Conservation (phyloP, 35 echinoderm and acorn worm genomes). For the Apostichopus parvimensis region DNA sequence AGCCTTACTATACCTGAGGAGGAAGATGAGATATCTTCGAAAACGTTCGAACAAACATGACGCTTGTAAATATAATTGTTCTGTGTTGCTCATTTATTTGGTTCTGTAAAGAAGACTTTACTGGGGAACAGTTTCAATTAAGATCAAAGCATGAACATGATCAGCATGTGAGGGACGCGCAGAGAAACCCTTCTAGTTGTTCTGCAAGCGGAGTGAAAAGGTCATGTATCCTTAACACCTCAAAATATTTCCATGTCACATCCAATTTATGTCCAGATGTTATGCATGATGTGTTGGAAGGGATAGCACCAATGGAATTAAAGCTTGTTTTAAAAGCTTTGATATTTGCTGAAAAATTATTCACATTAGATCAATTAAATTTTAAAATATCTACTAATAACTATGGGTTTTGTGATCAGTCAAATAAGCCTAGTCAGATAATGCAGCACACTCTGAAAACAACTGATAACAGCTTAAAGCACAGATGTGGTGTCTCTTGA, state of each 20-base stretch:
- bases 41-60: too few relatives aligned
- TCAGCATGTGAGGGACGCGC: slow-evolving; percentile 15
- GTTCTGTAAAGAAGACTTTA: slow-evolving; percentile 8
- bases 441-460: too few relatives aligned
- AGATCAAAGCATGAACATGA: slow-evolving; percentile 34
- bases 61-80: too few relatives aligned
- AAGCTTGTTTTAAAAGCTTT: background rate
- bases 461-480: too few relatives aligned
- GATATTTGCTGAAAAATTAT: slow-evolving; percentile 2
- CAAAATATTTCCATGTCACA: slow-evolving; percentile 28
- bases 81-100: too few relatives aligned
- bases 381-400: background rate
- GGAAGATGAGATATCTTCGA: too few relatives aligned
- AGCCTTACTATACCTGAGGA: too few relatives aligned
- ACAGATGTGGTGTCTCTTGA: too few relatives aligned
- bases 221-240: slow-evolving; percentile 29
- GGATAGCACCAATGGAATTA: background rate
- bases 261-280: background rate
- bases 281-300: slow-evolving; percentile 7
- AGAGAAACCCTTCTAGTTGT: background rate
- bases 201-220: slow-evolving; percentile 50
- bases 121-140: slow-evolving; percentile 27
- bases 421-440: too few relatives aligned
- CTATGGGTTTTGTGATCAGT: slow-evolving; percentile 18
- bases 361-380: slow-evolving; percentile 11